Conservation (phyloP, 2,113 vertebrate species). For the Sorex fumeus region DNA sequence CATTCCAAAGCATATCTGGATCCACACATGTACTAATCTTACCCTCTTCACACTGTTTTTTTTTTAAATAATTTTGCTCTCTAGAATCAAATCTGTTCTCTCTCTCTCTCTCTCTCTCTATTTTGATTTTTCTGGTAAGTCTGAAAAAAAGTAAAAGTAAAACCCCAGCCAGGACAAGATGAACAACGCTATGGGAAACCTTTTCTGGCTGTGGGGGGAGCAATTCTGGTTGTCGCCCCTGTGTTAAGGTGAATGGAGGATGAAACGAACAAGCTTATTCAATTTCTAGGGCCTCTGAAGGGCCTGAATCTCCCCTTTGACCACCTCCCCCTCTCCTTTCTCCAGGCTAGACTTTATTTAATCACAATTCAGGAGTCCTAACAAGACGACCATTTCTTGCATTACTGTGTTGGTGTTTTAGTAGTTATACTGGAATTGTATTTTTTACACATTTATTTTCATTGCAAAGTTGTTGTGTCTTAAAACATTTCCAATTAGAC, state of each 20-base stretch:
- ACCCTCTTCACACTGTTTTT: too few relatives aligned
- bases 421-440: not conserved
- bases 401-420: not conserved
- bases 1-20: too few relatives aligned
- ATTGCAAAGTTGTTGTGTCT: not conserved
- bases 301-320: rapidly evolving
- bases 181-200: not conserved
- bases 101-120: too few relatives aligned
- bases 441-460: not conserved
- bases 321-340: not conserved
- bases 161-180: not conserved
- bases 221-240: too few relatives aligned
- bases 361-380: not conserved
- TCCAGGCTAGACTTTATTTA: not conserved
- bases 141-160: not conserved
- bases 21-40: not conserved
- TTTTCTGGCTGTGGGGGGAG: not conserved
- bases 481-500: not conserved
- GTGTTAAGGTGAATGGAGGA: too few relatives aligned
- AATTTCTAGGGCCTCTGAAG: not conserved
- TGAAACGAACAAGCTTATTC: not conserved
- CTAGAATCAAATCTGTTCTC: too few relatives aligned
- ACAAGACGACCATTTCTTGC: not conserved
- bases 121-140: not conserved
- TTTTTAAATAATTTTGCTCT: too few relatives aligned